Conservation (phyloP, 2,113 vertebrate species). For the Uria lomvia region DNA sequence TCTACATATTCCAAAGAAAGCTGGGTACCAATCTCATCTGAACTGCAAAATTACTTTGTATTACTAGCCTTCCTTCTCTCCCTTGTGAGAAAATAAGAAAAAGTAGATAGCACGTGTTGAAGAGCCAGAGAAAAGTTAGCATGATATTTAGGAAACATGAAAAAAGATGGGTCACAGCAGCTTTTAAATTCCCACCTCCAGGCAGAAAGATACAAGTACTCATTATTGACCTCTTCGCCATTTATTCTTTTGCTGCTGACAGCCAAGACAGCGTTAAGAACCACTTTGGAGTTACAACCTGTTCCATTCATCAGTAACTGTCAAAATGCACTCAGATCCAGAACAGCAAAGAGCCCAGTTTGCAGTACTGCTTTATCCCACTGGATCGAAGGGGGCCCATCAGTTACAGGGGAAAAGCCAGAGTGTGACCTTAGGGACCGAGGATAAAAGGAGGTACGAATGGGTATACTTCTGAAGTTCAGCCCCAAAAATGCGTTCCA, state of each 20-base stretch:
- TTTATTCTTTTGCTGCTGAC: not conserved
- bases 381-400: not conserved
- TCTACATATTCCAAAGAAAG: not conserved
- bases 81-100: not conserved
- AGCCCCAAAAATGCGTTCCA: not conserved
- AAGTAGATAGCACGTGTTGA: not conserved
- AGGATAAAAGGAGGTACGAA: not conserved
- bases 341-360: not conserved
- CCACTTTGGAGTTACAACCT: not conserved
- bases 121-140: not conserved
- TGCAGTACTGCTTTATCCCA: not conserved
- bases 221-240: not conserved
- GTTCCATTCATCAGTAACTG: not conserved
- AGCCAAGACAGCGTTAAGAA: not conserved
- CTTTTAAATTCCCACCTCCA: not conserved
- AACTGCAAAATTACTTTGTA: not conserved
- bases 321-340: not conserved
- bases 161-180: not conserved
- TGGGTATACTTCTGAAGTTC: not conserved
- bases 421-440: not conserved
- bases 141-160: not conserved
- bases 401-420: not conserved
- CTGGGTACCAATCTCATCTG: not conserved
- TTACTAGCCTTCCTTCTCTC: not conserved
- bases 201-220: not conserved